phyloP scores from a whole-genome alignment of 2,888 invertebrate genomes.

The Caenorhabditis sp. region DNA sequence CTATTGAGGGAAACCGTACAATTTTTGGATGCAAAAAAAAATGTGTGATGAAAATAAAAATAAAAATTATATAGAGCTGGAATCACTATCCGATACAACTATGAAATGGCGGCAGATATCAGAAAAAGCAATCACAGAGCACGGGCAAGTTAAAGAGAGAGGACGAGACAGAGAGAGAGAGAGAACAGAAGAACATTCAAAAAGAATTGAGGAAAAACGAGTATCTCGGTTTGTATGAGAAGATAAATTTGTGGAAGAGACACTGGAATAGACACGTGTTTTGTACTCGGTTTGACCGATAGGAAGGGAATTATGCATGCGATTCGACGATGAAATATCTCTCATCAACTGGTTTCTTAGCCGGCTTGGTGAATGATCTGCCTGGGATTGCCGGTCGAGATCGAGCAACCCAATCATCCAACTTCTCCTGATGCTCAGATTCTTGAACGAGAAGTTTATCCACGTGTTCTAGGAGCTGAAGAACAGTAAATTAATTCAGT shows the following conservation, averaged over 20 bases:
- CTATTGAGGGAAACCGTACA: background rate
- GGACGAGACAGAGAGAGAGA: too few relatives aligned
- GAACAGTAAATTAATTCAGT: constrained; percentile 9
- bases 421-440: constrained; percentile 34
- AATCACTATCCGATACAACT: background rate
- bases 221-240: background rate
- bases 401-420: constrained; percentile 40
- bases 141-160: background rate
- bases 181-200: too few relatives aligned
- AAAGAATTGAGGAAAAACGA: background rate
- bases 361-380: background rate
- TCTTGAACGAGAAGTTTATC: constrained; percentile 58
- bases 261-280: background rate
- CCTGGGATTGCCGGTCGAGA: constrained; percentile 22
- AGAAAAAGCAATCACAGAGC: background rate
- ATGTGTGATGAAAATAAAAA: background rate
- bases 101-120: background rate
- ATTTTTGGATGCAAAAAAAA: background rate
- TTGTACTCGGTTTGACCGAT: constrained; percentile 23
- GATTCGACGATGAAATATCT: constrained; percentile 42
- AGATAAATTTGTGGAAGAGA: background rate
- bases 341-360: constrained; percentile 7
- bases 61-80: too few relatives aligned
- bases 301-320: constrained; percentile 12
- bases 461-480: constrained; percentile 58